Base-by-base conservation (phyloP, 2,888 invertebrate species). In the Halocaridina rubra region DNA sequence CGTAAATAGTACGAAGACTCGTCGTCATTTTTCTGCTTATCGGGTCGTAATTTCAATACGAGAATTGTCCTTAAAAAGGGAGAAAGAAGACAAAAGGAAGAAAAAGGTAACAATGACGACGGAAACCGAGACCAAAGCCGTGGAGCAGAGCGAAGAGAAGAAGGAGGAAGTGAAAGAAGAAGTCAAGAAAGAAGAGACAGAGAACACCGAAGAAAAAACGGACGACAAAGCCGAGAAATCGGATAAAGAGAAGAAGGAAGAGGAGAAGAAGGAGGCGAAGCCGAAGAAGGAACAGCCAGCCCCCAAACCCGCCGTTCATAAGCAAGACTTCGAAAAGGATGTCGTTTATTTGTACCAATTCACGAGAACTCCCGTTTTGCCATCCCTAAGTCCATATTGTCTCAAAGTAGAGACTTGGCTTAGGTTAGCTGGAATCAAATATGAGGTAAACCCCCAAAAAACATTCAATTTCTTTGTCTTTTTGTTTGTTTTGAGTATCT, bases 371-470 rank as follows among this genome's bases (percentile, higher is more conserved):
- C 96, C 97, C 89, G 93, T 96, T 91, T 93, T 97, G 90, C 97
- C 97, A 86, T 97, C 97, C 88, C 93, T 96, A 90, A 97, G 97
- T 89, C 96, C 97, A 85, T 97, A 95, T 92, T 97, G 97, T 92
- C 94, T 98, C 91, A 98, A 98, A 94, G 96, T 97, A 90, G 98
- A 98, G 93, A 97, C 97, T 90, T 98, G 97, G 97, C 93, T 98
- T 89, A 94, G 98, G 91, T 94, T 98, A 90, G 95, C 95, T 90
- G 96, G 95, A 91, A 93, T 97, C 91, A 96, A 96, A 92, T 98
- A 97, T 92, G 97, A 97, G 96, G 97, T 97, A 92, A 93, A 94
- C 91, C 74, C 29, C 74, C 1, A 0, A 13, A 7, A 13, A 0
- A 13, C 0, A 69, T 16, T 32, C 4, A 13, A 3, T 61, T 24